Conservation (phyloP, 1,140 invertebrate genomes). For the Amyelois transitella region DNA sequence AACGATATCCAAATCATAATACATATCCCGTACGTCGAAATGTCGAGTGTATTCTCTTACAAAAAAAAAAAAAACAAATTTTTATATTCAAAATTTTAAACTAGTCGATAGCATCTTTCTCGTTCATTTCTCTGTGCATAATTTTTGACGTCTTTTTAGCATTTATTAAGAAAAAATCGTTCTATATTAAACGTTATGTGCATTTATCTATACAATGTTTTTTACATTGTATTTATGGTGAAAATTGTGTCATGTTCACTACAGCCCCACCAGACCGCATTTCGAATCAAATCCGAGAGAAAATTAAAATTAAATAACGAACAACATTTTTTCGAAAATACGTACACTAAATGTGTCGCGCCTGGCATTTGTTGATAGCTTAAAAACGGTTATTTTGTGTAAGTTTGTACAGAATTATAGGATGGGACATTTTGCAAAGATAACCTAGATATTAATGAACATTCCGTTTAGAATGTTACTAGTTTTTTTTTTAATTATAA, state of each 20-base stretch:
- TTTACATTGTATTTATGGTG: slow-evolving; percentile 32
- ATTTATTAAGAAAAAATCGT: slow-evolving; percentile 37
- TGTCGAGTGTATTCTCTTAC: slow-evolving; percentile 50
- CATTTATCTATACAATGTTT: slow-evolving; percentile 58
- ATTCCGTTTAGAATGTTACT: slow-evolving; percentile 74
- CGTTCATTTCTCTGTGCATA: slow-evolving; percentile 46
- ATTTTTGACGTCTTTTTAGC: slow-evolving; percentile 60
- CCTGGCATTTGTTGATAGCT: slow-evolving; percentile 65
- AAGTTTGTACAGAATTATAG: slow-evolving; percentile 72
- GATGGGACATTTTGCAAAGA: slow-evolving; percentile 74
- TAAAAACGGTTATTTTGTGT: slow-evolving; percentile 68
- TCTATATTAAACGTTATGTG: slow-evolving; percentile 53
- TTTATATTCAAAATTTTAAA: slow-evolving; percentile 71
- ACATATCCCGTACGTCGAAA: slow-evolving; percentile 62
- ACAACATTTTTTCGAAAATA: slow-evolving; percentile 53
- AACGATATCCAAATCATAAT: slow-evolving; percentile 46
- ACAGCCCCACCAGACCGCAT: slow-evolving; percentile 57
- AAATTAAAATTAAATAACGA: slow-evolving; percentile 36
- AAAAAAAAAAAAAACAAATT: slow-evolving; percentile 57
- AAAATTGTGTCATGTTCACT: slow-evolving; percentile 37
- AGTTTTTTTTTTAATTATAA: slow-evolving; percentile 67
- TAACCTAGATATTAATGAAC: slow-evolving; percentile 71
- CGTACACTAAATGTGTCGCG: slow-evolving; percentile 57
- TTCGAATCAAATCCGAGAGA: slow-evolving; percentile 32
- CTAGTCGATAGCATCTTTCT: slow-evolving; percentile 68